Percentiles rank a stretch among this genome's conserved stretches.
Evolutionary conservation across 2,113 vertebrate genomes (phyloP).

Genomic region (Merops nubicus): DNA sequence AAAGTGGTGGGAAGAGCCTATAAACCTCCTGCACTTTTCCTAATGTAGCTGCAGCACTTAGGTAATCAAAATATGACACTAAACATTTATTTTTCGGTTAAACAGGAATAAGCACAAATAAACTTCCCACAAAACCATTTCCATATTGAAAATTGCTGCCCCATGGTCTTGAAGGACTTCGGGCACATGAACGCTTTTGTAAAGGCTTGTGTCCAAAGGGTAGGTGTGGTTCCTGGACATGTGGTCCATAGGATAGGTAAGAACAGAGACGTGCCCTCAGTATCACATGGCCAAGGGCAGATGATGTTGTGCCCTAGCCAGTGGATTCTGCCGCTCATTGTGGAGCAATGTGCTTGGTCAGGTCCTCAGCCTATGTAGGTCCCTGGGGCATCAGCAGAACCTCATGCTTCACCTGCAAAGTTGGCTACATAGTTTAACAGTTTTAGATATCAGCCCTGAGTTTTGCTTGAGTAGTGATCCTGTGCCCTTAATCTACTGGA

Average conservation of each 20-base stretch:
- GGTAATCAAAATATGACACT: not conserved
- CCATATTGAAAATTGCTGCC: not conserved
- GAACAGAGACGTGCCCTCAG: not conserved
- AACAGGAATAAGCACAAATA: not conserved
- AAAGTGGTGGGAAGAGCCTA: not conserved
- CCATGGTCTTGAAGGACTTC: not conserved
- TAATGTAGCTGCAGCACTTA: not conserved
- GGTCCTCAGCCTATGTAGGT: not conserved
- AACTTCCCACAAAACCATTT: not conserved
- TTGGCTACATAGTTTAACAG: accelerated
- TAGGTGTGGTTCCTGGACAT: not conserved
- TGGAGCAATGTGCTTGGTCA: not conserved
- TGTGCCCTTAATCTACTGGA: not conserved
- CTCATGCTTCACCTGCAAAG: not conserved
- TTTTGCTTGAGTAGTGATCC: not conserved
- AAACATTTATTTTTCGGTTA: not conserved
- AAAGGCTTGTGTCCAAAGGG: not conserved
- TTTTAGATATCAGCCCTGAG: not conserved
- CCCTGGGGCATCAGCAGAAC: not conserved
- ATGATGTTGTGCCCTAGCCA: not conserved
- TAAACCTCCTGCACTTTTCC: constrained; percentile 17
- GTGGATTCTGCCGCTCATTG: not conserved
- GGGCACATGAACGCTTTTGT: not conserved
- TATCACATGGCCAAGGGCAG: not conserved
- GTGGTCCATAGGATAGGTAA: not conserved